A percentile compares a stretch with the other conserved stretches of the same genome.
Evolutionary conservation across 2,113 vertebrate species (phyloP).

Genomic region (Brachionichthys hirsutus): DNA sequence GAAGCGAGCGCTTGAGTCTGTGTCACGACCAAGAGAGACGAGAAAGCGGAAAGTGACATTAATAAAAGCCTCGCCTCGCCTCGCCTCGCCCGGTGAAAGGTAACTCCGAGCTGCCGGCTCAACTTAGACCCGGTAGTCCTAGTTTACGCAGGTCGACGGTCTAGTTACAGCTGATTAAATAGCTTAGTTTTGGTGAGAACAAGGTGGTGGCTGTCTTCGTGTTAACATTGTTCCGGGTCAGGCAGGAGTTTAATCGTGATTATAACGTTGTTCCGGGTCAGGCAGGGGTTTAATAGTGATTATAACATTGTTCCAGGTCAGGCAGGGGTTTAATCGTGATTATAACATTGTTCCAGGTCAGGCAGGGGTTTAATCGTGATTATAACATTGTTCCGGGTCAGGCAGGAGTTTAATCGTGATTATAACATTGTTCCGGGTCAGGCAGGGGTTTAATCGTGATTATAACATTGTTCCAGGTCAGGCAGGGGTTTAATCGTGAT

Average conservation of each 20-base stretch:
- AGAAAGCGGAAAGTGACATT: slow-evolving; percentile 27
- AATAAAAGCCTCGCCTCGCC: slow-evolving; percentile 20
- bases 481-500: slow-evolving; percentile 18
- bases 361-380: slow-evolving; percentile 18
- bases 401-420: slow-evolving; percentile 18
- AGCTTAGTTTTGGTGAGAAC: too few species aligned
- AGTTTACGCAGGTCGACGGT: too few species aligned
- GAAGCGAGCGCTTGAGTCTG: slow-evolving; percentile 44
- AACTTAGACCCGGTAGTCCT: too few species aligned
- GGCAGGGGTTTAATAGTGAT: slow-evolving; percentile 18
- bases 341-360: background rate
- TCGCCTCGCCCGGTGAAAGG: slow-evolving; percentile 46
- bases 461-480: background rate
- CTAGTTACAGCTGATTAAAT: slow-evolving; percentile 42
- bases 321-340: slow-evolving; percentile 18
- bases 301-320: background rate
- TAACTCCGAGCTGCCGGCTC: slow-evolving; percentile 29
- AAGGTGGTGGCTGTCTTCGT: slow-evolving; percentile 46
- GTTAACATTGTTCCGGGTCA: background rate
- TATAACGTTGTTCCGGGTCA: background rate
- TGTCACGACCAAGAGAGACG: slow-evolving; percentile 29
- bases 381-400: background rate
- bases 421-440: background rate
- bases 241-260: slow-evolving; percentile 18
- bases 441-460: slow-evolving; percentile 18